phyloP scores from a whole-genome alignment of 2,797 vertebrate genomes.

The Gymnocypris eckloni region DNA sequence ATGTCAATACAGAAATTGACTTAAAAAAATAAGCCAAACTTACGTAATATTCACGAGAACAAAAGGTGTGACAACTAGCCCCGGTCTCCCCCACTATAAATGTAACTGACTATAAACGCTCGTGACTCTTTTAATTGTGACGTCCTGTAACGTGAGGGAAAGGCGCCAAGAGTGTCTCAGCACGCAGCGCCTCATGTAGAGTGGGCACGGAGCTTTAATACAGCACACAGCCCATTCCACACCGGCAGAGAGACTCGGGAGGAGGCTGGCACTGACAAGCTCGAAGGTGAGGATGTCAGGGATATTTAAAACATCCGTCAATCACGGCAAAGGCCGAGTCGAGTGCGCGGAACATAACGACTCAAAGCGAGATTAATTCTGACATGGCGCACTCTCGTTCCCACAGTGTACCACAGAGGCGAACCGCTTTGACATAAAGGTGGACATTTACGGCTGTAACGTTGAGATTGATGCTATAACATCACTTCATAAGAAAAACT shows the following conservation, averaged over 20 bases:
- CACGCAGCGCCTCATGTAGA: neutral
- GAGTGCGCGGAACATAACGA: slow-evolving; percentile 5
- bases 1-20: neutral
- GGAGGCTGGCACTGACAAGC: slow-evolving; percentile 37
- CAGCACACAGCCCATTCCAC: neutral
- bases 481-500: slow-evolving; percentile 21
- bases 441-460: neutral
- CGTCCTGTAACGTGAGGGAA: neutral
- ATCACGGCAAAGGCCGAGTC: slow-evolving; percentile 27
- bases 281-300: slow-evolving; percentile 35
- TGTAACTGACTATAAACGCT: neutral
- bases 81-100: neutral
- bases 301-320: slow-evolving; percentile 47
- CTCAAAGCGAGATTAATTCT: slow-evolving; percentile 16
- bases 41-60: neutral
- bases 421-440: slow-evolving; percentile 11
- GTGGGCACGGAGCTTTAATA: neutral
- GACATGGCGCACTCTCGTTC: slow-evolving; percentile 8
- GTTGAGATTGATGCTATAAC: slow-evolving; percentile 18
- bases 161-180: neutral
- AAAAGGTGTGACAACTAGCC: neutral
- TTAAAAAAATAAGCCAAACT: neutral
- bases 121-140: neutral
- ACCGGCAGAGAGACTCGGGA: neutral
- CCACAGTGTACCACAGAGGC: slow-evolving; percentile 1